Evolutionary conservation across 2,888 invertebrate genomes (phyloP).

Genomic region (Parasteatoda lunata): DNA sequence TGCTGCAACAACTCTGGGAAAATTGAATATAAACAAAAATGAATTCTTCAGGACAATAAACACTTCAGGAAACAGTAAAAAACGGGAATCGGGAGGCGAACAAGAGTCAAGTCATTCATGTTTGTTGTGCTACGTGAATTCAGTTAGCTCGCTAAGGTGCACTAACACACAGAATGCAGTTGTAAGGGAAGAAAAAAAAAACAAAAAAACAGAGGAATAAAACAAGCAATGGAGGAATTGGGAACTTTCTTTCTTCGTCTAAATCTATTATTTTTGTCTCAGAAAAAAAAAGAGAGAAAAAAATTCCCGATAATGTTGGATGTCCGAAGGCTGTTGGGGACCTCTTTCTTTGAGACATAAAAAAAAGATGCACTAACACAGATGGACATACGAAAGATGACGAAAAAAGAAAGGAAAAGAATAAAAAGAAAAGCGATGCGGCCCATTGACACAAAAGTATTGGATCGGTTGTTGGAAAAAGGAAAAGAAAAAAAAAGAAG

Average conservation of each 20-base stretch:
- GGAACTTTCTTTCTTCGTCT: not conserved
- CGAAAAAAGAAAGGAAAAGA: not conserved
- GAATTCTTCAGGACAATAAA: too few species aligned
- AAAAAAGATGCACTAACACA: not conserved
- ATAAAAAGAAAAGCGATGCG: not conserved
- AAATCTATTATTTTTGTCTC: conserved; percentile 1
- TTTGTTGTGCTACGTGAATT: not conserved
- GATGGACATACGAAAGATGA: conserved; percentile 1
- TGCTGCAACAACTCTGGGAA: too few species aligned
- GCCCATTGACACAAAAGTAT: not conserved
- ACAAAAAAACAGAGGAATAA: not conserved
- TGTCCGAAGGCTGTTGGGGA: not conserved
- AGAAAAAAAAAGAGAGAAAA: not conserved
- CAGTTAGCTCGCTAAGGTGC: not conserved
- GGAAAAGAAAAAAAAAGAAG: too few species aligned
- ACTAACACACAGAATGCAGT: not conserved
- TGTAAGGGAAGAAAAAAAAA: not conserved
- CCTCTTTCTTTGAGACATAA: not conserved
- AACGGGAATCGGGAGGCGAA: too few species aligned
- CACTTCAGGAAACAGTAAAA: too few species aligned
- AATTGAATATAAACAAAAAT: too few species aligned
- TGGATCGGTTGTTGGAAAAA: not conserved
- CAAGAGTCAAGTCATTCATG: not conserved
- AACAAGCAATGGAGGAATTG: not conserved
- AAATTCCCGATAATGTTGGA: not conserved